Base-by-base conservation (phyloP, 2,797 vertebrate genomes). In the Arctocebus calabarensis region DNA sequence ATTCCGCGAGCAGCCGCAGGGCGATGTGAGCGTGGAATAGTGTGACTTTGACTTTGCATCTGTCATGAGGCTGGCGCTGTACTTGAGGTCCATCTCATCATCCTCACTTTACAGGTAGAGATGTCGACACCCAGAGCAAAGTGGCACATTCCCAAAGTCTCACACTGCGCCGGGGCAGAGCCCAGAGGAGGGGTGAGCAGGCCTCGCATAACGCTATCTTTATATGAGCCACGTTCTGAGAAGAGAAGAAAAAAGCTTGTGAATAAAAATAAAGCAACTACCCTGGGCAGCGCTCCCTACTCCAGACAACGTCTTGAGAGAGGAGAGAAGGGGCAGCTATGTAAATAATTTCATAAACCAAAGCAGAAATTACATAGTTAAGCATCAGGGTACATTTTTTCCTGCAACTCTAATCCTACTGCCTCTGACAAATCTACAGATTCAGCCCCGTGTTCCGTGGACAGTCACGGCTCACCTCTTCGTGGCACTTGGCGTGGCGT, bases 201-300 rank as follows among this genome's bases (percentile, higher is more conserved):
- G 9, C 62, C n/a, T 68, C 74, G 74, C 59, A 43, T 74, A 90
- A 91, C 87, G 61, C 89, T 84, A 29, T 68, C 43, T 64, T 91
- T 90, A 94, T 40, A 57, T 64, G 61, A 92, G 43, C 55, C 37
- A 32, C 85, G 40, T 71, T 95, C 73, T 79, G 25, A 88, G 70
- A 95, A 87, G 81, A 96, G 34, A 74, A 66, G 37, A 90, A 77
- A 17, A 77, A 90, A 93, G 84, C 68, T 40, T 77, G n/a, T 84
- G 52, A 89, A 59, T 90, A 84, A 86, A 93, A 88, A 48, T 22
- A 45, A 66, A 85, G 55, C 34, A 84, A 14, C 62, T 89, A 52
- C 2, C 48, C 43, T 9, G 20, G 78, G 40, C 3, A 59, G n/a
- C 25, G 78, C 48, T 64, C 32, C 27, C 43, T 43, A 84, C 45